Conservation (phyloP, 2,113 vertebrate genomes). For the Megaleporinus macrocephalus region DNA sequence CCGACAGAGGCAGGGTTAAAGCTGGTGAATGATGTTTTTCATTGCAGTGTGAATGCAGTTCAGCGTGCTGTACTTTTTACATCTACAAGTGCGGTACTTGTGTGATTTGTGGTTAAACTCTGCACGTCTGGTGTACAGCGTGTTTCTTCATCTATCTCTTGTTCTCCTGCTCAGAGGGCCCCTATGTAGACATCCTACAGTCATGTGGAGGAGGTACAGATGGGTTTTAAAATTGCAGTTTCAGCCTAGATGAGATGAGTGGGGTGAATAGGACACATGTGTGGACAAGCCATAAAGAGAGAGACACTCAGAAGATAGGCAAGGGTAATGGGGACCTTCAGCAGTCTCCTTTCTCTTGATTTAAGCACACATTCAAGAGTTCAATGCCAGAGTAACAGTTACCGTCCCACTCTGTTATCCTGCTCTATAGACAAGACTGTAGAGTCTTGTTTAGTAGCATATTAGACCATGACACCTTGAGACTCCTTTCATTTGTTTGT, state of each 20-base stretch:
- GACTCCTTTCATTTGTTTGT: conserved; percentile 14
- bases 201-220: conserved; percentile 44
- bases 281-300: neutral
- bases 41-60: conserved; percentile 53
- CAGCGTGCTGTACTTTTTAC: conserved; percentile 25
- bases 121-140: conserved; percentile 33
- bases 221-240: conserved; percentile 62
- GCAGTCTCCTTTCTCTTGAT: neutral
- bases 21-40: conserved; percentile 40
- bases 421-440: neutral
- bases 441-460: neutral
- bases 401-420: neutral
- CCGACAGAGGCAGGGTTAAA: neutral
- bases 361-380: neutral
- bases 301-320: neutral
- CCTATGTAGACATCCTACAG: conserved; percentile 28
- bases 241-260: conserved; percentile 48
- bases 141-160: conserved; percentile 39
- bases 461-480: neutral
- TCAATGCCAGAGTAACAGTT: neutral
- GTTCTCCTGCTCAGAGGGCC: conserved; percentile 15
- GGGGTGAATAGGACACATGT: conserved; percentile 36
- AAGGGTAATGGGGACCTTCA: conserved; percentile 18
- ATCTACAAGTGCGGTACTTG: conserved; percentile 13
- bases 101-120: conserved; percentile 63